Base-by-base conservation (phyloP, 1,140 invertebrate species). In the Panagrolaimus sp. region DNA sequence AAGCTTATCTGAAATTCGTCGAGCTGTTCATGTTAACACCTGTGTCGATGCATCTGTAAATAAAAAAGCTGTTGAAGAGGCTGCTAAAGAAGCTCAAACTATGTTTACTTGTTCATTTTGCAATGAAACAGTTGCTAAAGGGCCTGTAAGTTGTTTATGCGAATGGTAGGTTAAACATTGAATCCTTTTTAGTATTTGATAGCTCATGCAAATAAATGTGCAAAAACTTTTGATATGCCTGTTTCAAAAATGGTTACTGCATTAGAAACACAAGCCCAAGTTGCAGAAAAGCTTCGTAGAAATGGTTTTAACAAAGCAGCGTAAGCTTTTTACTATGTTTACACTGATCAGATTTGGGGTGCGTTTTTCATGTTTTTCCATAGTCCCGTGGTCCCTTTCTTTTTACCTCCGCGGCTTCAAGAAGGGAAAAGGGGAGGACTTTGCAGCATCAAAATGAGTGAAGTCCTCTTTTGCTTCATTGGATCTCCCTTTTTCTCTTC, bases 101-200 rank as follows among this genome's bases (percentile, higher is more conserved):
- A 58, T 58, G 52, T 58, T 58, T 58, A 28, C 52, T 26, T 58
- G 52, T 58, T 28, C 52, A 58, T 58, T 21, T 21, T 58, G 52
- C 8, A 28, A 28, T 21, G 52, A 58, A 26, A 58, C 28, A 28
- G n/a, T 58, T 58, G 12, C 52, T 28, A 58, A 58, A 58, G 52
- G 52, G 17, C 52, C 52, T 58, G 52, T 58, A 28, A 58, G 52
- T 9, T n/a, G n/a, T n/a, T n/a, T n/a, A n/a, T n/a, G n/a, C n/a
- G n/a, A n/a, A n/a, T n/a, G n/a, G n/a, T 12, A 14, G 9, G 21
- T n/a, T 12, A 9, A 14, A 12, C 12, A 10, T 1, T n/a, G 12
- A 58, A 3, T 4, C 0, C 15, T 0, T 58, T 58, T 58, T 28
- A 58, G 52, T 58, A 58, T 14, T 28, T 58, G 10, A 58, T 58